phyloP scores from a whole-genome alignment of 1,140 invertebrate species.

The Lepidostoma basale region DNA sequence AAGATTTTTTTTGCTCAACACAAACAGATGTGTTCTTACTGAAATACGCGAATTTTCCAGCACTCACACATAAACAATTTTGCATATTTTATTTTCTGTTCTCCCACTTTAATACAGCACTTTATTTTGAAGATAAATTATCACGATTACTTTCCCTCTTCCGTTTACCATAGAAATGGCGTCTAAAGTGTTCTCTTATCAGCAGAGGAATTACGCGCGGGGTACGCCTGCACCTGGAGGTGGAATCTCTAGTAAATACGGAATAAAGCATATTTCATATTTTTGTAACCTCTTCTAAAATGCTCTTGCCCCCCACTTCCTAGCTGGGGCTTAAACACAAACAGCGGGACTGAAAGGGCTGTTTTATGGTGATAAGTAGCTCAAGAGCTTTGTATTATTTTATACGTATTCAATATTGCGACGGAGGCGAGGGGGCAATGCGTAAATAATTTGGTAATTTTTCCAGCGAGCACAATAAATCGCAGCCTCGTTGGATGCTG shows the following conservation, averaged over 20 bases:
- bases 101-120: not conserved
- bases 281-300: conserved; percentile 11
- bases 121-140: not conserved
- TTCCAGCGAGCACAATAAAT: not conserved
- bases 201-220: not conserved
- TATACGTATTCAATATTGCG: conserved; percentile 28
- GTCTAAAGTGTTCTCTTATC: conserved; percentile 5
- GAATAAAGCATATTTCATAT: conserved; percentile 16
- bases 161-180: not conserved
- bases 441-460: conserved; percentile 3
- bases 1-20: too few relatives aligned
- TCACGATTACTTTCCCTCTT: not conserved
- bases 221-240: not conserved
- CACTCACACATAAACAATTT: not conserved
- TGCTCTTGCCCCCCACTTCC: not conserved
- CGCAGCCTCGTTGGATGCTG: not conserved
- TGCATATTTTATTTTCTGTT: not conserved
- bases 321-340: conserved; percentile 8
- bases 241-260: conserved; percentile 7
- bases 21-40: too few relatives aligned
- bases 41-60: too few relatives aligned
- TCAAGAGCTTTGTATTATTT: conserved; percentile 32
- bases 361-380: conserved; percentile 42
- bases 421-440: not conserved
- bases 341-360: conserved; percentile 24